Evolutionary conservation across 2,888 invertebrate species (phyloP).

Genomic region (Diachrysia chrysitis): DNA sequence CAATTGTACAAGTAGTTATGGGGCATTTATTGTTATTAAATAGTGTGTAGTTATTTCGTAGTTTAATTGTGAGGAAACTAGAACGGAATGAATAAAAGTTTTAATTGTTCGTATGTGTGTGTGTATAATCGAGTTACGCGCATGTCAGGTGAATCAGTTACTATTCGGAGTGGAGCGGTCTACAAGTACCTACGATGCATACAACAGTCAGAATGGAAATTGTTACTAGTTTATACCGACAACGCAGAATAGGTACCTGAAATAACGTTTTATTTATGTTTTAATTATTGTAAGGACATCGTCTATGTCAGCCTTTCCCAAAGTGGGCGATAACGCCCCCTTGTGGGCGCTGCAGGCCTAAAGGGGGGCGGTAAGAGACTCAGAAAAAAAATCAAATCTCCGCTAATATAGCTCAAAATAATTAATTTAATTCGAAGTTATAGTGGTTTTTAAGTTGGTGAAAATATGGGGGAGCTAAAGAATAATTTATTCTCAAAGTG

Average conservation of each 20-base stretch:
- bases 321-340: too few species aligned
- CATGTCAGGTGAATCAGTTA: conserved; percentile 34
- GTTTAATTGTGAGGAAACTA: conserved; percentile 38
- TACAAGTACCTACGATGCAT: conserved; percentile 8
- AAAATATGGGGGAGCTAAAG: too few species aligned
- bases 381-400: too few species aligned
- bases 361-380: too few species aligned
- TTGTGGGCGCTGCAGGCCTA: too few species aligned
- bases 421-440: too few species aligned
- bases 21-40: conserved; percentile 41
- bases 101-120: conserved; percentile 40
- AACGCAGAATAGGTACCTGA: not conserved
- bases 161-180: conserved; percentile 12
- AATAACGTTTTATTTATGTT: not conserved
- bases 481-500: too few species aligned
- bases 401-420: too few species aligned
- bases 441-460: too few species aligned
- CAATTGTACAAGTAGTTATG: conserved; percentile 31
- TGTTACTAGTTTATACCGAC: not conserved
- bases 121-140: conserved; percentile 44
- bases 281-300: not conserved
- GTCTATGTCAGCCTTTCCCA: too few species aligned
- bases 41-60: conserved; percentile 29
- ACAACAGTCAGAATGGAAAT: conserved; percentile 17
- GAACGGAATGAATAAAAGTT: conserved; percentile 41